Conservation (phyloP, 2,113 vertebrate species). For the Microtus ochrogaster region DNA sequence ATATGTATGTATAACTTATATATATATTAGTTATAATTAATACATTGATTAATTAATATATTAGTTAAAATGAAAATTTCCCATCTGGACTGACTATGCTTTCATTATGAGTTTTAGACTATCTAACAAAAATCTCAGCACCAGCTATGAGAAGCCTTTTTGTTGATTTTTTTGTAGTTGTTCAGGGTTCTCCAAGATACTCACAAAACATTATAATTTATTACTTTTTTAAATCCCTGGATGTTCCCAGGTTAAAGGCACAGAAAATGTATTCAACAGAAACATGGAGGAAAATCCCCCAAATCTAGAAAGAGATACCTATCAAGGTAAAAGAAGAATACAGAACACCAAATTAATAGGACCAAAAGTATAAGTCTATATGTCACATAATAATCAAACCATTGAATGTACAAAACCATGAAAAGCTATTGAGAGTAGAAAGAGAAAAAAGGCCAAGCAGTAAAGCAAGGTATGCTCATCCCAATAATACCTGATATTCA, state of each 20-base stretch:
- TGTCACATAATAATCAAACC: neutral
- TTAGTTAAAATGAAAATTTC: neutral
- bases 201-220: neutral
- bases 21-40: no score
- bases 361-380: neutral
- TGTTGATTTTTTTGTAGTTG: neutral
- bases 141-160: neutral
- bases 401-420: neutral
- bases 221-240: neutral
- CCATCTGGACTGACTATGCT: neutral
- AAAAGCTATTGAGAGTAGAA: neutral
- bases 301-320: neutral
- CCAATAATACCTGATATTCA: neutral
- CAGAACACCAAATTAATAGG: neutral
- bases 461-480: neutral
- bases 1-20: neutral
- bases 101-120: neutral
- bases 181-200: neutral
- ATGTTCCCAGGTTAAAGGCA: neutral
- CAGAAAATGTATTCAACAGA: neutral
- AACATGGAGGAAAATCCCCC: neutral
- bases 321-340: neutral
- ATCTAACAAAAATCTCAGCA: neutral
- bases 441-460: neutral
- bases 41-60: no score